Conservation (phyloP, 2,888 invertebrate genomes). For the Caenorhabditis sinica region DNA sequence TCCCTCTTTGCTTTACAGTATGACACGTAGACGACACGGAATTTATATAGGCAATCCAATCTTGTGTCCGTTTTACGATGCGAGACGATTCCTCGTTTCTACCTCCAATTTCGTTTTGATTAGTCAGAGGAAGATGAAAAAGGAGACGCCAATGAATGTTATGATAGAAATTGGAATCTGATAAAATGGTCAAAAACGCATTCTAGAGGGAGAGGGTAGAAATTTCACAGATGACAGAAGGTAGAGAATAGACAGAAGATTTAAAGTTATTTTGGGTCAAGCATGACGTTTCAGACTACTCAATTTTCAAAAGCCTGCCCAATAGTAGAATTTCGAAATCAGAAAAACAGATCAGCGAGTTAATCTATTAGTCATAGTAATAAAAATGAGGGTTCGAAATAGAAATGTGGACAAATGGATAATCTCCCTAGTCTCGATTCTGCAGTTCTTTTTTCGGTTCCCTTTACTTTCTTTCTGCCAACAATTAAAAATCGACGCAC, state of each 20-base stretch:
- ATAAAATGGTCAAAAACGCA: neutral
- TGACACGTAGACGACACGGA: conserved; percentile 25
- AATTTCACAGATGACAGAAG: too few species aligned
- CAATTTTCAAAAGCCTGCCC: too few species aligned
- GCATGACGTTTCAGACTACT: too few species aligned
- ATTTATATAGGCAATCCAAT: conserved; percentile 62
- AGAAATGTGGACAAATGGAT: conserved; percentile 8
- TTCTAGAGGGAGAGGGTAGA: too few species aligned
- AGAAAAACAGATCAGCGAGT: too few species aligned
- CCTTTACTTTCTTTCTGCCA: conserved; percentile 4
- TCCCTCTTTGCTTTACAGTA: conserved; percentile 32
- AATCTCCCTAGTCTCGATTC: neutral
- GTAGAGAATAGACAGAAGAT: too few species aligned
- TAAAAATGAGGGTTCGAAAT: neutral
- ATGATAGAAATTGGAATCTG: conserved; percentile 37
- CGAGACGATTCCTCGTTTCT: conserved; percentile 51
- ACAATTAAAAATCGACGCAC: conserved; percentile 41
- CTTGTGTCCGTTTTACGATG: conserved; percentile 63
- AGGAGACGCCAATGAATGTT: conserved; percentile 22
- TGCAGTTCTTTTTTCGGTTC: conserved; percentile 2
- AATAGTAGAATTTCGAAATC: too few species aligned
- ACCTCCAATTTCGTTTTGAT: conserved; percentile 62
- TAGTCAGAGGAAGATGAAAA: conserved; percentile 40
- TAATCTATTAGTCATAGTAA: too few species aligned
- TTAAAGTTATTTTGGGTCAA: too few species aligned